Evolutionary conservation across 2,797 vertebrate species (phyloP).

Genomic region (Sphaeramia orbicularis): DNA sequence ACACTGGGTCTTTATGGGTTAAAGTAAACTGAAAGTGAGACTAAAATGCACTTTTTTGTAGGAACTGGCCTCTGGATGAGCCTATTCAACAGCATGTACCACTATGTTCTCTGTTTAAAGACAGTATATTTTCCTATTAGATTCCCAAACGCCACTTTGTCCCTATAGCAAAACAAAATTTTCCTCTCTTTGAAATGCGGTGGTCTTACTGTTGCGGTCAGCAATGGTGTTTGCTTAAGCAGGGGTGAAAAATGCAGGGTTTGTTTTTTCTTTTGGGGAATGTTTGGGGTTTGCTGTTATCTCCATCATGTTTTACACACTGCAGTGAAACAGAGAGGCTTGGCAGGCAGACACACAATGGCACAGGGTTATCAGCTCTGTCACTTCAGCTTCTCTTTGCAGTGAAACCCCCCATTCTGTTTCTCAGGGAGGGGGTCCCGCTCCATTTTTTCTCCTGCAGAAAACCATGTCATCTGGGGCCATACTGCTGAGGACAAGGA

Average conservation of each 20-base stretch:
- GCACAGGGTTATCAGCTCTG: slow-evolving; percentile 66
- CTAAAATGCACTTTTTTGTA: not conserved
- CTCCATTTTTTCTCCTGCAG: slow-evolving; percentile 20
- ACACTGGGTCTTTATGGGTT: too few species aligned
- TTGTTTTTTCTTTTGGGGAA: slow-evolving; percentile 66
- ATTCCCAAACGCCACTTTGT: slow-evolving; percentile 37
- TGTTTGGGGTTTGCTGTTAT: slow-evolving; percentile 73
- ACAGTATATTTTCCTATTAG: slow-evolving; percentile 49
- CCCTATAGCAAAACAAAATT: slow-evolving; percentile 42
- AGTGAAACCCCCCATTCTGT: slow-evolving; percentile 17
- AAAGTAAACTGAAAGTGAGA: too few species aligned
- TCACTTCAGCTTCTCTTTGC: slow-evolving; percentile 24
- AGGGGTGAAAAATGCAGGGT: slow-evolving; percentile 44
- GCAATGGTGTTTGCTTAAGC: slow-evolving; percentile 76
- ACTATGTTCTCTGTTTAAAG: slow-evolving; percentile 16
- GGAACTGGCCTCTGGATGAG: not conserved
- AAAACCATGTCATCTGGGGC: slow-evolving; percentile 24
- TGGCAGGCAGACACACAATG: slow-evolving; percentile 59
- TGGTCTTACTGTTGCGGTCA: slow-evolving; percentile 63
- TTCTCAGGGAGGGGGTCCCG: slow-evolving; percentile 30
- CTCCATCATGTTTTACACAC: slow-evolving; percentile 59
- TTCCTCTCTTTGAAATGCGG: slow-evolving; percentile 65
- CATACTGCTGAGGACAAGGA: slow-evolving; percentile 23
- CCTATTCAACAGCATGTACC: not conserved
- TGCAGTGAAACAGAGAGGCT: slow-evolving; percentile 53